Evolutionary conservation across 2,888 invertebrate genomes (phyloP).

Genomic region (Chaitophorus viminalis): DNA sequence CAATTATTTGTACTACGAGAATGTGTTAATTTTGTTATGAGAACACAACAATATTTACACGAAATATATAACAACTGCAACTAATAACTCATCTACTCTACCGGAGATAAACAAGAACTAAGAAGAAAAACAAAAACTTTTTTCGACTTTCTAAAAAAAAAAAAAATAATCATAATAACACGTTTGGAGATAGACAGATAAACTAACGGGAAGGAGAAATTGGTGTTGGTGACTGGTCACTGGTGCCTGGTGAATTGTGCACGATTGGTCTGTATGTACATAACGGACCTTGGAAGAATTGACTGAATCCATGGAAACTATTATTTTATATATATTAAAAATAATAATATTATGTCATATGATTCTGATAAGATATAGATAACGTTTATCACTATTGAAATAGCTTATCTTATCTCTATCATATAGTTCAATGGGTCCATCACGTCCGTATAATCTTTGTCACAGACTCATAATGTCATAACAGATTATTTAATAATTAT

Average conservation of each 20-base stretch:
- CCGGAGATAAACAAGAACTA: constrained; percentile 33
- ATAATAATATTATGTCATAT: not conserved
- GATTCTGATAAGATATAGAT: not conserved
- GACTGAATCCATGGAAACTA: constrained; percentile 43
- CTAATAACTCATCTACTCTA: constrained; percentile 38
- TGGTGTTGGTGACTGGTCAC: constrained; percentile 14
- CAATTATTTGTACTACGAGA: not conserved
- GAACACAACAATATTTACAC: constrained; percentile 5
- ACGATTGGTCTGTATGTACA: constrained; percentile 23
- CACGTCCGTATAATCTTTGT: no score
- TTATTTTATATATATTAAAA: not conserved
- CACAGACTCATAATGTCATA: no score
- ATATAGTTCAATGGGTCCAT: no score
- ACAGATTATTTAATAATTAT: no score
- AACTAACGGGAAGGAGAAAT: constrained; percentile 57
- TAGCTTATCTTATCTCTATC: no score
- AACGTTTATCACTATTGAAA: no score
- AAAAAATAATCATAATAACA: constrained; percentile 48
- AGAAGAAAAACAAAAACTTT: constrained; percentile 39
- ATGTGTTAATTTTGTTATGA: not conserved
- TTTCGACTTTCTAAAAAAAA: constrained; percentile 59
- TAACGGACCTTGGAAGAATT: constrained; percentile 35
- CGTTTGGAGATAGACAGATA: constrained; percentile 37
- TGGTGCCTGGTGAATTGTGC: not conserved
- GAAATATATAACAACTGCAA: constrained; percentile 10